Conservation (phyloP, 2,888 invertebrate species). For the Agonopterix arenella region DNA sequence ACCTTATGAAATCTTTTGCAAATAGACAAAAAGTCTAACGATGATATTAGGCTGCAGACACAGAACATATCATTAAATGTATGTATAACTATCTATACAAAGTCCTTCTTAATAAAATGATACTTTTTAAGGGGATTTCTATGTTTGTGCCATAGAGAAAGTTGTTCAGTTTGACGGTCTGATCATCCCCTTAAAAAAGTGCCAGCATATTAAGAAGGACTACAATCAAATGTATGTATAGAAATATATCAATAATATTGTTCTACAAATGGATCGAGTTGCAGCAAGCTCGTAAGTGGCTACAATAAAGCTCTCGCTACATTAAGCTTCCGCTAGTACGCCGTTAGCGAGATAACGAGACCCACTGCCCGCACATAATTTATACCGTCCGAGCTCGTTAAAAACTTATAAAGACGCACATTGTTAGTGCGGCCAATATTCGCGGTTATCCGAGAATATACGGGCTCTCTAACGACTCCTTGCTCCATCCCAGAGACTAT, state of each 20-base stretch:
- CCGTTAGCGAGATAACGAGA: slow-evolving; percentile 75
- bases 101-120: no score
- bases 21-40: no score
- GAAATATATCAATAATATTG: slow-evolving; percentile 5
- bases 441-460: slow-evolving; percentile 64
- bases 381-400: slow-evolving; percentile 76
- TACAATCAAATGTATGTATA: no score
- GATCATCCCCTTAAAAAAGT: no score
- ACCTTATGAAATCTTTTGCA: no score
- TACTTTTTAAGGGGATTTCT: no score
- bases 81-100: no score
- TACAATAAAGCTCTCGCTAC: slow-evolving; percentile 75
- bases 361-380: slow-evolving; percentile 73
- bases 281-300: slow-evolving; percentile 55
- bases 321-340: slow-evolving; percentile 73
- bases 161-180: no score
- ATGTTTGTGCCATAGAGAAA: no score
- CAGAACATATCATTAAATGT: no score
- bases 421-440: slow-evolving; percentile 75
- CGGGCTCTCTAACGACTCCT: slow-evolving; percentile 62
- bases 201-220: neutral
- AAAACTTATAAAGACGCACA: slow-evolving; percentile 78
- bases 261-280: slow-evolving; percentile 7
- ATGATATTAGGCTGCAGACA: no score
- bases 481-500: slow-evolving; percentile 13